Evolutionary conservation across 1,140 invertebrate species (phyloP), one percentile per base, ranked within the genome.

Genomic region (Monochamus saltuarius): DNA sequence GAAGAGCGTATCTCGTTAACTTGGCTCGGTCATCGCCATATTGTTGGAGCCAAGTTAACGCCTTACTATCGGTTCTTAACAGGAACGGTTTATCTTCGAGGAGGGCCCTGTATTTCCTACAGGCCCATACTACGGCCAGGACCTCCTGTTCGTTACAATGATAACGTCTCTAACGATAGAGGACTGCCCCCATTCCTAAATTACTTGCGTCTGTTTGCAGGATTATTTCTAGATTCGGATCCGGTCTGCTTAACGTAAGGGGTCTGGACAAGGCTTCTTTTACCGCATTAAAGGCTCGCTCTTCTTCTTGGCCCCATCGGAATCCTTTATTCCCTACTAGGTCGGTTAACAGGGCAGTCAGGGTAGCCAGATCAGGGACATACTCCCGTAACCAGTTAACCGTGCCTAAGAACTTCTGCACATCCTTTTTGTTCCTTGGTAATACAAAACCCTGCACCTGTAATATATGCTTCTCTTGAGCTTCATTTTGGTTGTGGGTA

Each of bases 71-170:
- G 2, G 22, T 29, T 6, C n/a, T 2, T 2, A 76, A 56, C 0
- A 36, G 64, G 51, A 75, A 76, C 1, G 43, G 56, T 9, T 63
- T 19, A 19, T 75, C 68, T 35, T 74, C 71, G n/a, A 75, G 59
- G 45, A 71, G 71, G 2, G 42, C 62, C 11, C 64, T 54, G 47
- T 68, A 77, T 4, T 46, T 51, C 36, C 68, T 69, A 3, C 74
- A 58, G 0, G 67, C 72, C 73, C 73, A 75, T 0, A 76, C 43
- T 0, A 73, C 43, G 0, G 72, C 71, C 7, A 58, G 52, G 16
- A 47, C 56, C n/a, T 66, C 57, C 14, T 64, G 14, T 38, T 53
- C 34, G 37, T 42, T 45, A 56, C 61, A 3, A 43, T 17, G 4
- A 7, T 42, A 42, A n/a, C n/a, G n/a, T 13, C 7, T 42, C 16